These are phyloP conservation scores for Sepiola atlantica DNA, from an alignment of 2,888 invertebrate genomes.

Conservation along the genomic window DNA sequence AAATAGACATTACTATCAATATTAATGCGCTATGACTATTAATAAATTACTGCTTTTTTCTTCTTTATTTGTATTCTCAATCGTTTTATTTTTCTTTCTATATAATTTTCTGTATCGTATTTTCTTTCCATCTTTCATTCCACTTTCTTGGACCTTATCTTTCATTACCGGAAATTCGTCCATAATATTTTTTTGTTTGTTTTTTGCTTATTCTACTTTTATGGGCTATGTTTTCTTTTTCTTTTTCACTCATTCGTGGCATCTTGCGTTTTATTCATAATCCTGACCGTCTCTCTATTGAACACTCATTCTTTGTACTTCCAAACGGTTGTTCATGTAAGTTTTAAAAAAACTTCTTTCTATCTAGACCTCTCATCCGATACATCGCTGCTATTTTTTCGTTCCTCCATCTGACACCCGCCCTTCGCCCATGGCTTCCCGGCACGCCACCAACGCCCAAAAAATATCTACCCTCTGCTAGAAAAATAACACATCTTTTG, in stretches of 20 bases:
- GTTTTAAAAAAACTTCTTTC: not conserved
- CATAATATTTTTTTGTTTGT: too few species aligned
- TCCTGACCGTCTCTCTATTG: not conserved
- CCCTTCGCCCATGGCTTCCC: not conserved
- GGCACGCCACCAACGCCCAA: not conserved
- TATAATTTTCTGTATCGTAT: not conserved
- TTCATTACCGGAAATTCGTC: too few species aligned
- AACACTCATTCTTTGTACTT: not conserved
- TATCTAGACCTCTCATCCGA: not conserved
- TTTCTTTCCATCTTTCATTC: not conserved
- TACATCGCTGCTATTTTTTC: not conserved
- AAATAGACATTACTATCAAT: too few species aligned
- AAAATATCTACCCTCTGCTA: not conserved
- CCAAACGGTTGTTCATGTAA: not conserved
- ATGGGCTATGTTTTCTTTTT: too few species aligned
- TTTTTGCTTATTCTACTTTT: too few species aligned
- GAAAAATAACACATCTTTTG: slow-evolving; percentile 20
- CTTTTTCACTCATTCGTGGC: not conserved
- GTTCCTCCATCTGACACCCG: not conserved
- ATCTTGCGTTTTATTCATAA: not conserved
- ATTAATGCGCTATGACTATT: too few species aligned
- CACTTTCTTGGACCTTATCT: not conserved
- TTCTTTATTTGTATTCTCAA: too few species aligned
- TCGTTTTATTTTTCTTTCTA: too few species aligned
- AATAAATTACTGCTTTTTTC: too few species aligned